Evolutionary conservation across 2,797 vertebrate genomes (phyloP), one percentile per base, ranked within the genome.

Genomic region (Yasuhikotakia modesta): DNA sequence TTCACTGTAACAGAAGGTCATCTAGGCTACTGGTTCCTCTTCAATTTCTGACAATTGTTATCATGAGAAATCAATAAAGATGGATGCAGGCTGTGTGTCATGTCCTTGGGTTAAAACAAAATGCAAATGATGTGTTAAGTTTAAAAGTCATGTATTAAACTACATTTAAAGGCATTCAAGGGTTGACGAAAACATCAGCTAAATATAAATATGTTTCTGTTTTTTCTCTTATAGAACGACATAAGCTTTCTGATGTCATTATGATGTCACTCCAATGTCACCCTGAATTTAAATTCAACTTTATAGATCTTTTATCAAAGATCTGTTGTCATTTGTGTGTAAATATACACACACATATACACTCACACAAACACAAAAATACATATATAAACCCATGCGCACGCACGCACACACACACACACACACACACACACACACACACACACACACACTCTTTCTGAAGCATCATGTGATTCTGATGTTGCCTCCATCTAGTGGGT

Each of bases 1-100:
- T 91, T 91, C 30, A 89, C 84, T 84, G 81, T 3, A 57, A 7
- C 84, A 79, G 90, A 92, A 92, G 90, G 90, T 92, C 90, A 90
- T 79, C 73, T 11, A 86, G 85, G 81, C 81, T 52, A 46, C 30
- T 21, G 16, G 57, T 60, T 60, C 5, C 2, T 13, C 17, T 65
- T 32, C 32, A 68, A 68, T 68, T 85, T 89, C 85, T 89, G 86
- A 90, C 89, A 88, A 87, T 88, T 82, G 89, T 89, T 88, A 89
- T 89, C 84, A 88, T 90, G 87, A 88, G 79, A 32, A 90, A 90
- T 90, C 87, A 89, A 89, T 91, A 88, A 17, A 16, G 60, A 64
- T 85, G 84, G 80, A 48, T 45, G 35, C 32, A 35, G 12, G 2
- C 46, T 19, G 11, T 24, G 48, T 21, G 1, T 11, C 27, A 19